phyloP scores from a whole-genome alignment of 2,113 vertebrate species.

The Paracyprichromis sp. region DNA sequence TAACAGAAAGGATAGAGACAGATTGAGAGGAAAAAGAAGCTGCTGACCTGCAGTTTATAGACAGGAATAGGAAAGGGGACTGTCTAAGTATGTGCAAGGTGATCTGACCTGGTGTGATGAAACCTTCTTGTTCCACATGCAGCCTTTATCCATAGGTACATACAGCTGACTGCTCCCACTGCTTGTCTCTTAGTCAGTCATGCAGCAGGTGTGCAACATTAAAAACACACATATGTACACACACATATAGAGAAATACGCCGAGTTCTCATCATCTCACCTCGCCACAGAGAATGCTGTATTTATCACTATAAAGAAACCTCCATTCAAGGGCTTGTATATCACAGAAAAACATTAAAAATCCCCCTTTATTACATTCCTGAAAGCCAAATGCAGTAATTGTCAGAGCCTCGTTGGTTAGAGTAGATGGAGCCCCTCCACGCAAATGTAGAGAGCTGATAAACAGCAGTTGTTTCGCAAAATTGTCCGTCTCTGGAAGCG shows the following conservation, averaged over 20 bases:
- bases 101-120: slow-evolving; percentile 15
- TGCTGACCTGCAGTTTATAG: background rate
- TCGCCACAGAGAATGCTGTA: background rate
- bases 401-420: background rate
- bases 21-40: background rate
- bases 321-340: slow-evolving; percentile 7
- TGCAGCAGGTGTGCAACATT: slow-evolving; percentile 23
- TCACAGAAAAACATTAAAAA: background rate
- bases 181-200: slow-evolving; percentile 28
- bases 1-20: background rate
- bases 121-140: background rate
- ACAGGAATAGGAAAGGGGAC: background rate
- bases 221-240: background rate
- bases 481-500: background rate
- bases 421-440: background rate
- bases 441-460: background rate
- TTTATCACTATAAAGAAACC: slow-evolving; percentile 1
- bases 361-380: slow-evolving; percentile 21
- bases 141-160: slow-evolving; percentile 19
- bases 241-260: background rate
- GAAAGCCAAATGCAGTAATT: background rate
- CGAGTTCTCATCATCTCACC: background rate
- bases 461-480: background rate
- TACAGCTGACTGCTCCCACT: slow-evolving; percentile 30
- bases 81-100: background rate